Base-by-base conservation (phyloP, 2,888 invertebrate species). In the Galerucella calmariensis region DNA sequence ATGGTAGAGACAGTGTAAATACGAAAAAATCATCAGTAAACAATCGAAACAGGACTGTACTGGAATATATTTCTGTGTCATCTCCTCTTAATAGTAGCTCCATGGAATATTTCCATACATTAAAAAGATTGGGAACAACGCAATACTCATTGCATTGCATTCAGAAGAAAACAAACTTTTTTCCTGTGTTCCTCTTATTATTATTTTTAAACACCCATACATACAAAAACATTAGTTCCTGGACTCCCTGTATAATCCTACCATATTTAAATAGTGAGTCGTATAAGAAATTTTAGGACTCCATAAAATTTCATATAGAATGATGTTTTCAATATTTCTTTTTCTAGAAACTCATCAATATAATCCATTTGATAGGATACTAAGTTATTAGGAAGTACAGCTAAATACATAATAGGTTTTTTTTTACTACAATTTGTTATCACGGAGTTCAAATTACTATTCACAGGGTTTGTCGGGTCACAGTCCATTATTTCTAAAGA, bases 401-500 rank as follows among this genome's bases (percentile, higher is more conserved):
- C 88, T 0, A 91, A 91, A 86, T 93, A 93, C 73, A 89, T 87
- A 11, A 93, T 88, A 3, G 88, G 85, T 81, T 89, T 88, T 4
- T 88, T 85, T 8, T 84, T 83, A 75, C 90, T 88, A 83, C 93
- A 93, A 82, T 93, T 92, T 0, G 92, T 92, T 41, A 91, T 88
- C 69, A 91, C 73, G 14, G 80, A 81, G 12, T 84, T 58, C 80
- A 84, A 68, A 80, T 83, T 75, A 81, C 84, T 76, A 63, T 80
- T 74, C 27, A 78, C 76, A 6, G 80, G 77, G 68, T 82, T 83
- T 1, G 91, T 88, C 11, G 90, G 90, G 85, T 93, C 91, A 83
- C 95, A 95, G 83, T 94, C 90, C 2, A 90, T 88, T 16, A 93
- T 83, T 53, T 90, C 85, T 24, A 95, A 85, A 0, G 87, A 85